Conservation (phyloP, 2,113 vertebrate species). For the Craseonycteris thonglongyai region DNA sequence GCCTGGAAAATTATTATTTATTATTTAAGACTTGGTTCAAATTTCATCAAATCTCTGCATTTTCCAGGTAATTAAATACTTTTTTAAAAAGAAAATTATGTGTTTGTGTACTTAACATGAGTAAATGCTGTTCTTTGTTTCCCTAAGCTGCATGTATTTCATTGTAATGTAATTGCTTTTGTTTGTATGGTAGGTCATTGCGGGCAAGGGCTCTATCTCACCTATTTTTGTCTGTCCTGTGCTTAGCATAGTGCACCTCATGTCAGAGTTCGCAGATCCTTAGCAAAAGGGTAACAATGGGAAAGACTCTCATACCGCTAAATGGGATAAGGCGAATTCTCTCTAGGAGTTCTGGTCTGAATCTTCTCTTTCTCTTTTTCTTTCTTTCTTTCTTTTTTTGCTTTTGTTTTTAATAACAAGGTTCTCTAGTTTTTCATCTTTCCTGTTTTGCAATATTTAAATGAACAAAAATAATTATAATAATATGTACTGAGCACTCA, state of each 20-base stretch:
- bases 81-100: background rate
- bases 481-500: background rate
- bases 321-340: background rate
- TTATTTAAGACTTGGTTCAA: background rate
- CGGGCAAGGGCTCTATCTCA: background rate
- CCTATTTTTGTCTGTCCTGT: background rate
- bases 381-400: background rate
- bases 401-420: background rate
- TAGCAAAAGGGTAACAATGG: background rate
- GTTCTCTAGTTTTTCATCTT: background rate
- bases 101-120: background rate
- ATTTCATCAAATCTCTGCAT: background rate
- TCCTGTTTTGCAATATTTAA: background rate
- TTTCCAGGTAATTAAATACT: background rate
- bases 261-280: background rate
- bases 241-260: background rate
- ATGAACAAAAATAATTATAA: background rate
- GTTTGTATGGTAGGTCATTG: background rate
- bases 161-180: background rate
- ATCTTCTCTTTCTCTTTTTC: background rate
- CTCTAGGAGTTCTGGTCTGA: background rate
- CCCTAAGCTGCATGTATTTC: background rate
- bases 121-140: background rate
- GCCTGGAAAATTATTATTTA: constrained; percentile 15
- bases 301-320: background rate